phyloP scores from a whole-genome alignment of 2,113 vertebrate species.

The Serilophus lunatus region DNA sequence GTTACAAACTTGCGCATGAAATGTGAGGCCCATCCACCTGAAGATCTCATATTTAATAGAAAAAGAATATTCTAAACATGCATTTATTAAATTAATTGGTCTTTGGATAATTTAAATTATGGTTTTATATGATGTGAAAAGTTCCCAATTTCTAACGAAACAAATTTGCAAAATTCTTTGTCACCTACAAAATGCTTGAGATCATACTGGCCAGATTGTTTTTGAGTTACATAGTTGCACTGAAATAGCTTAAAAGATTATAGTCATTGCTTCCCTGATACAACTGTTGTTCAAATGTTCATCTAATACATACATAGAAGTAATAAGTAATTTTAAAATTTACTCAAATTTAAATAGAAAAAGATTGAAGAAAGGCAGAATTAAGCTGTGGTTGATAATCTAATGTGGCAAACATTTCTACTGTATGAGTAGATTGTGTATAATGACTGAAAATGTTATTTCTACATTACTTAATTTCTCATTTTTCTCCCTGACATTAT shows the following conservation, averaged over 20 bases:
- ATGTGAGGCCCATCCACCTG: rapidly evolving
- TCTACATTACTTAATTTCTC: conserved; percentile 33
- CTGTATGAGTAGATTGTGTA: not conserved
- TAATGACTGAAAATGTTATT: conserved; percentile 23
- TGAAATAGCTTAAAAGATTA: not conserved
- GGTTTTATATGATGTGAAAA: not conserved
- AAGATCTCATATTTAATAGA: not conserved
- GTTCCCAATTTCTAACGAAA: not conserved
- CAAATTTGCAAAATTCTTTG: not conserved
- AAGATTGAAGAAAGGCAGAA: not conserved
- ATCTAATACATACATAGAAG: not conserved
- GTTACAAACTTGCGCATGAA: not conserved
- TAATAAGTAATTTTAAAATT: not conserved
- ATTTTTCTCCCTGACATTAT: conserved; percentile 53
- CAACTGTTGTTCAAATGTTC: not conserved
- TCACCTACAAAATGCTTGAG: not conserved
- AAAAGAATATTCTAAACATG: not conserved
- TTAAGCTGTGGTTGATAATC: not conserved
- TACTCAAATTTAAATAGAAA: not conserved
- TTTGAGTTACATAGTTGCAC: not conserved
- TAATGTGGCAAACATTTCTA: not conserved
- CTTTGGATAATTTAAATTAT: not conserved
- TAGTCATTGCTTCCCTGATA: not conserved
- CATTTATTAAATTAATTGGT: not conserved
- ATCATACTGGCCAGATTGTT: not conserved